Evolutionary conservation across 2,888 invertebrate species (phyloP).

Genomic region (Rhopalosiphum nymphaeae): DNA sequence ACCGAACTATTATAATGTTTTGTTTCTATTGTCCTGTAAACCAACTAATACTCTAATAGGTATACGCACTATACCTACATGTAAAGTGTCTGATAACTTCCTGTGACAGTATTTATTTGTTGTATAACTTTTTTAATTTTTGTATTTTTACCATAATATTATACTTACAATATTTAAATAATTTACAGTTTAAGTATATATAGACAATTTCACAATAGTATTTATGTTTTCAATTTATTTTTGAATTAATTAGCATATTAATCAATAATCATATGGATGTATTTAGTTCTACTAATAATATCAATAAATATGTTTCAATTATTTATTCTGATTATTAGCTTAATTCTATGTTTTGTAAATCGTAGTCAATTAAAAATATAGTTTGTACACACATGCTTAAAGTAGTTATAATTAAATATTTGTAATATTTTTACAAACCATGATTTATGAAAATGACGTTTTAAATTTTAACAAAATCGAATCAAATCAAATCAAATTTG

Average conservation of each 20-base stretch:
- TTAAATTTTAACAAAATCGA: background rate
- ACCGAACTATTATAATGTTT: background rate
- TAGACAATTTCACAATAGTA: background rate
- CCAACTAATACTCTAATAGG: background rate
- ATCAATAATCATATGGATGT: background rate
- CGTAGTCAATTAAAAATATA: background rate
- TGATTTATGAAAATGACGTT: background rate
- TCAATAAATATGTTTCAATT: background rate
- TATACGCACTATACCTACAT: background rate
- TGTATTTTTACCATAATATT: background rate
- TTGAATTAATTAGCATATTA: slow-evolving; percentile 7
- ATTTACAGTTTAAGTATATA: background rate
- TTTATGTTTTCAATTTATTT: background rate
- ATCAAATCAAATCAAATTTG: background rate
- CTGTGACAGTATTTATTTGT: background rate
- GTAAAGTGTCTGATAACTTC: slow-evolving; percentile 23
- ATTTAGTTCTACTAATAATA: background rate
- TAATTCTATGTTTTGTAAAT: background rate
- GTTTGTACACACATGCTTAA: background rate
- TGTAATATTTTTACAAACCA: background rate
- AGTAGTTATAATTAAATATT: background rate
- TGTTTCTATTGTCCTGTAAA: background rate
- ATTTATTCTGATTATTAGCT: background rate
- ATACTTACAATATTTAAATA: background rate
- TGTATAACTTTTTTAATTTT: background rate